A percentile compares a stretch with the other conserved stretches of the same genome.
Conservation (phyloP, 2,113 vertebrate genomes). For the Cyphomyrus discorhynchus region DNA sequence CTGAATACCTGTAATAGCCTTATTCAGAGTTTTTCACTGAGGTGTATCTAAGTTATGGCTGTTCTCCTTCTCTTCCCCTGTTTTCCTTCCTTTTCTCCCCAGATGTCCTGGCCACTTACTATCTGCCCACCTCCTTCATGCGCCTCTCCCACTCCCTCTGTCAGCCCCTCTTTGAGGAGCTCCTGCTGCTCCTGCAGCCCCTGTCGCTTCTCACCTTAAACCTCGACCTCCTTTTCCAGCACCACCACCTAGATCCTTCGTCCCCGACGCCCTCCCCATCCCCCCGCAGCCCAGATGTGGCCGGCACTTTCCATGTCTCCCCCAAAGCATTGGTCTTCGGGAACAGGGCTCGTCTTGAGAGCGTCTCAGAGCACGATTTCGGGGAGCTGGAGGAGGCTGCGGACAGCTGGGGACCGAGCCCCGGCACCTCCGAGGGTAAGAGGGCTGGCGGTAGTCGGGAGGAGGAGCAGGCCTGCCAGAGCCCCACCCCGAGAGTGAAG, state of each 20-base stretch:
- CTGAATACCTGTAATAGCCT: background rate
- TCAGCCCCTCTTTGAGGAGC: conserved; percentile 80
- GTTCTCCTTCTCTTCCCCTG: background rate
- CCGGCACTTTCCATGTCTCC: conserved; percentile 30
- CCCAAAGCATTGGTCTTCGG: conserved; percentile 26
- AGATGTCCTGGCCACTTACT: conserved; percentile 87
- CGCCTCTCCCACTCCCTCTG: conserved; percentile 70
- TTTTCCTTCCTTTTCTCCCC: conserved; percentile 25
- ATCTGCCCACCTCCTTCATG: conserved; percentile 80
- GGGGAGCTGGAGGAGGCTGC: conserved; percentile 31
- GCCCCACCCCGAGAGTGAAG: conserved; percentile 22
- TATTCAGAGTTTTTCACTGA: background rate
- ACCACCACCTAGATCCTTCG: conserved; percentile 70
- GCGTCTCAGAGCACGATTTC: conserved; percentile 46
- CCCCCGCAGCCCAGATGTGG: conserved; percentile 42
- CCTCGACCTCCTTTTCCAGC: conserved; percentile 89
- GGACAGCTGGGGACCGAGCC: conserved; percentile 17
- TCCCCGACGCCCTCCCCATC: conserved; percentile 41
- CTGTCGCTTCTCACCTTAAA: conserved; percentile 92
- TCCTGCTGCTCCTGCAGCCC: conserved; percentile 88
- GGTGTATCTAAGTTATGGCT: background rate
- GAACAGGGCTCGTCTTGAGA: conserved; percentile 37
- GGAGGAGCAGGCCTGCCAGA: conserved; percentile 13
- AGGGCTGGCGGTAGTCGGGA: conserved; percentile 13
- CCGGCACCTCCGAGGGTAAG: conserved; percentile 16